These are phyloP conservation scores for Protonibea diacanthus DNA, from an alignment of 2,797 vertebrate genomes.

Conservation along the genomic window DNA sequence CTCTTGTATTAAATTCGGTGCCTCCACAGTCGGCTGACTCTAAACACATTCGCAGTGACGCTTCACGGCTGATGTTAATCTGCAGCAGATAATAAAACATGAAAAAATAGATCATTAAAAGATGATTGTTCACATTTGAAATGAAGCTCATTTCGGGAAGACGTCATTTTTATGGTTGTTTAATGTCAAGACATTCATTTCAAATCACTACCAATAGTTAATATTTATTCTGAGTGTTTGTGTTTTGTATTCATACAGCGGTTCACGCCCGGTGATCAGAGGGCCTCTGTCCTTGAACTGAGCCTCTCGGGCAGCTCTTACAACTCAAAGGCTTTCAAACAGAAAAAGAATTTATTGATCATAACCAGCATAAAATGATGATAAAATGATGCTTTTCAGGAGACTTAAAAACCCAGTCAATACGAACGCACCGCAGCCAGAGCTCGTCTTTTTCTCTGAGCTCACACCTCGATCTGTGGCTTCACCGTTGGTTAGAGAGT, in stretches of 20 bases:
- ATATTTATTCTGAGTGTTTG: not conserved
- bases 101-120: not conserved
- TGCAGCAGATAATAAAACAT: not conserved
- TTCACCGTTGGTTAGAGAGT: too few species aligned
- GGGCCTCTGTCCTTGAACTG: not conserved
- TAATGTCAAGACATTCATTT: not conserved
- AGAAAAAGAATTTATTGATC: not conserved
- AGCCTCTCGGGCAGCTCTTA: not conserved
- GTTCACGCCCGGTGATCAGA: not conserved
- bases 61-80: not conserved
- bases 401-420: too few species aligned
- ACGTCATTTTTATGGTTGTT: not conserved
- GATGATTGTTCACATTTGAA: not conserved
- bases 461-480: too few species aligned
- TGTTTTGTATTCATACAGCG: not conserved
- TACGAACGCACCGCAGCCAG: too few species aligned
- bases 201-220: not conserved
- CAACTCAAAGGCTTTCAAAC: not conserved
- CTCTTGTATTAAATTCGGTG: not conserved
- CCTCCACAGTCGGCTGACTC: not conserved
- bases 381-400: too few species aligned
- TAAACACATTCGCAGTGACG: not conserved
- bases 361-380: not conserved
- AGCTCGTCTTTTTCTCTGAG: too few species aligned
- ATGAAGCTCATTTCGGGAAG: not conserved